Percentiles rank a stretch among this genome's conserved stretches.
Conservation (phyloP, 2,797 vertebrate genomes). For the Danio aesculapii region DNA sequence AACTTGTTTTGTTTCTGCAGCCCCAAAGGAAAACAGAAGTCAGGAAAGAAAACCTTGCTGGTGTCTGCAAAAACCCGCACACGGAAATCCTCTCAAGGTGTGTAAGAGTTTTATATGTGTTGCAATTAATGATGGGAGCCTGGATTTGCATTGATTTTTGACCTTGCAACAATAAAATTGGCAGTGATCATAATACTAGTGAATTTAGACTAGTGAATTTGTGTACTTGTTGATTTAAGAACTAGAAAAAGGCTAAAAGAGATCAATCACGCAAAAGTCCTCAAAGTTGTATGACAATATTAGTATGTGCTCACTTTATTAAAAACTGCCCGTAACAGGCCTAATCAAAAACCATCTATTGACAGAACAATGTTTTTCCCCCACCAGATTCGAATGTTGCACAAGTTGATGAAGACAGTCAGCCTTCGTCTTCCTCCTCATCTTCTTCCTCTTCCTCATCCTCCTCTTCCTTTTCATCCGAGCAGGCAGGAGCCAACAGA, state of each 20-base stretch:
- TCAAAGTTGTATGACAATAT: no score
- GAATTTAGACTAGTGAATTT: neutral
- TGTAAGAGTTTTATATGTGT: neutral
- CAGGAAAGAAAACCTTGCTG: slow-evolving; percentile 86
- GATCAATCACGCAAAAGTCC: no score
- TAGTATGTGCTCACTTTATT: neutral
- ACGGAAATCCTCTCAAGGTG: slow-evolving; percentile 84
- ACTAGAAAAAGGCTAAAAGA: neutral
- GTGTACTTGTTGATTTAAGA: neutral
- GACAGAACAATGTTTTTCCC: neutral
- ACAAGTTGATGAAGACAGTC: slow-evolving; percentile 81
- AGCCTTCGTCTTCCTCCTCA: slow-evolving; percentile 83
- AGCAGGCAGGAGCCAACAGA: slow-evolving; percentile 76
- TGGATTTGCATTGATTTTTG: neutral
- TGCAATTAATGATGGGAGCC: neutral
- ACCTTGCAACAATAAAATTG: neutral
- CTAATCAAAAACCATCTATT: neutral
- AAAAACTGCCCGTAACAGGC: neutral
- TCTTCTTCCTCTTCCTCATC: slow-evolving; percentile 80
- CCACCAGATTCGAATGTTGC: slow-evolving; percentile 32
- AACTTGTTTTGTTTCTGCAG: slow-evolving; percentile 70
- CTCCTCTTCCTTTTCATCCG: slow-evolving; percentile 79
- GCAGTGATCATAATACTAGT: neutral
- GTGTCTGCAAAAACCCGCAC: slow-evolving; percentile 82
- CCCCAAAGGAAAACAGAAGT: slow-evolving; percentile 91